Evolutionary conservation across 1,140 invertebrate species (phyloP).

Genomic region (Capitella teleta): DNA sequence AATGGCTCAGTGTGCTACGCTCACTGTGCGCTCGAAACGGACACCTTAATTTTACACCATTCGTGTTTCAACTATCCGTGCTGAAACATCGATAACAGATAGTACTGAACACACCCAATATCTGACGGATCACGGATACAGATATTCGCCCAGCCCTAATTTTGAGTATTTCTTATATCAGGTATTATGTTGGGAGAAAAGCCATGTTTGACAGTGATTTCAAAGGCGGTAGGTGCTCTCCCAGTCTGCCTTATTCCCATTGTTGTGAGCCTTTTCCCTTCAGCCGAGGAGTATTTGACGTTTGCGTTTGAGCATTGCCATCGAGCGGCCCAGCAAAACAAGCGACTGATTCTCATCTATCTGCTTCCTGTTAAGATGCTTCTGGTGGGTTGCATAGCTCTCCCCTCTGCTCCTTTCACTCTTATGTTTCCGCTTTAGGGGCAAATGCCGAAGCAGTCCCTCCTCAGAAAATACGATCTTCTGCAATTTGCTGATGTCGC

Average conservation of each 20-base stretch:
- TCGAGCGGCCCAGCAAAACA: conserved; percentile 69
- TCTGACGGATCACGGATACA: no score
- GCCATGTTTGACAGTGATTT: conserved; percentile 98
- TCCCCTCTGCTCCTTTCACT: no score
- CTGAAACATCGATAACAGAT: no score
- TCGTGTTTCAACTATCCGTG: no score
- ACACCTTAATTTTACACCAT: no score
- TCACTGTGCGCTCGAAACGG: no score
- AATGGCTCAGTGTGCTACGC: no score
- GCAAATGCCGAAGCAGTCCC: conserved; percentile 66
- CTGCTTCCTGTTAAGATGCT: conserved; percentile 96
- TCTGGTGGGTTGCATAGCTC: conserved; percentile 44
- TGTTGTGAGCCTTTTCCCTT: conserved; percentile 24
- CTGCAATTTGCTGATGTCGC: conserved; percentile 80
- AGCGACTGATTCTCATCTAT: conserved; percentile 87
- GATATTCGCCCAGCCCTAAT: no score
- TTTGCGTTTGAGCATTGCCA: conserved; percentile 90
- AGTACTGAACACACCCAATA: no score
- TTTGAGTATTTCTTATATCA: conserved; percentile 24
- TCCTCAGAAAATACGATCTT: conserved; percentile 81
- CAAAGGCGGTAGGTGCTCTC: conserved; percentile 53
- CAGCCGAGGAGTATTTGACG: conserved; percentile 80
- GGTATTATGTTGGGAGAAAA: conserved; percentile 90
- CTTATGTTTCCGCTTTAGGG: no score
- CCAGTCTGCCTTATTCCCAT: not conserved